Percentiles rank a stretch among this genome's conserved stretches.
These are phyloP conservation scores for Pteromalus puparum DNA, from an alignment of 1,140 invertebrate species.

Conservation along the genomic window DNA sequence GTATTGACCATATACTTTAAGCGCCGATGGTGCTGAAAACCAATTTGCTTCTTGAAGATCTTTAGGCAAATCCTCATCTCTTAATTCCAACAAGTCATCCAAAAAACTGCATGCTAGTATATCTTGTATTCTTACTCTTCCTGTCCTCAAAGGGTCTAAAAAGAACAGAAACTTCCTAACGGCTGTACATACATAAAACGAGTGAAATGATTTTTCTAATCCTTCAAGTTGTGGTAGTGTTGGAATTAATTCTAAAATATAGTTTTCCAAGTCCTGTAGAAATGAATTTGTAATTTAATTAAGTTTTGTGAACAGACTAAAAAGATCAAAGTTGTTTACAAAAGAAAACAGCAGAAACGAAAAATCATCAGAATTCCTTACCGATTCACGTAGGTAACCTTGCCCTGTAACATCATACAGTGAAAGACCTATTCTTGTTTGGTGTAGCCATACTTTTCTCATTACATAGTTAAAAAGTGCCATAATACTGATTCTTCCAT, in stretches of 20 bases:
- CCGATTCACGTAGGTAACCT: constrained; percentile 92
- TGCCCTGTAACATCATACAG: constrained; percentile 95
- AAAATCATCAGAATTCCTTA: constrained; percentile 67
- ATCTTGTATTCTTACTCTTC: constrained; percentile 92
- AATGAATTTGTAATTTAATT: constrained; percentile 40
- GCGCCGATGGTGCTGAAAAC: constrained; percentile 94
- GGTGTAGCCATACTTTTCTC: constrained; percentile 95
- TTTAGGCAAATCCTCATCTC: constrained; percentile 90
- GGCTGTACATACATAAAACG: constrained; percentile 97
- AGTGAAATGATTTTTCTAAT: constrained; percentile 94
- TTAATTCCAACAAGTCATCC: constrained; percentile 90
- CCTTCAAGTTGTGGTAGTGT: constrained; percentile 92
- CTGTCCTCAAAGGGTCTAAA: constrained; percentile 91
- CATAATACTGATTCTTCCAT: constrained; percentile 87
- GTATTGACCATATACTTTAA: constrained; percentile 94
- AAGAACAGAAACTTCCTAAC: constrained; percentile 98
- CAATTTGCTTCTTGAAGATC: constrained; percentile 93
- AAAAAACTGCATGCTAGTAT: constrained; percentile 94
- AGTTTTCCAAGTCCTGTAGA: constrained; percentile 93
- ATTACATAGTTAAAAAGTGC: constrained; percentile 97
- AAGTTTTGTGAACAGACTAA: background rate
- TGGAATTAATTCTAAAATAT: constrained; percentile 94
- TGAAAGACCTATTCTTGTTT: constrained; percentile 94
- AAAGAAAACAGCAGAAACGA: constrained; percentile 5
- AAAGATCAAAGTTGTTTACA: constrained; percentile 32